Conservation (phyloP, 2,113 vertebrate genomes). For the Forbesichthys papilliferus region DNA sequence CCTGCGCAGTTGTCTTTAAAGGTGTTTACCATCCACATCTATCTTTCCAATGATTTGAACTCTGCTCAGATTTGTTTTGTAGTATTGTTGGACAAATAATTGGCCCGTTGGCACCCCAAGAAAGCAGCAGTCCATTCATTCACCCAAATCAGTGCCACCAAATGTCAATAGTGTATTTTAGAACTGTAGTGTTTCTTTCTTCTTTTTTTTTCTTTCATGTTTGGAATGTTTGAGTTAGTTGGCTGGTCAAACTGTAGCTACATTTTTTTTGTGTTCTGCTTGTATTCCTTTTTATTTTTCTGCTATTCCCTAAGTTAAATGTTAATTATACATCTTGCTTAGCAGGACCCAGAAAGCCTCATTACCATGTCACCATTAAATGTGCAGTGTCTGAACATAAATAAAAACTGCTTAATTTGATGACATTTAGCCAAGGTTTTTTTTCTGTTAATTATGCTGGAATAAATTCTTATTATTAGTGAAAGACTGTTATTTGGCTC, state of each 20-base stretch:
- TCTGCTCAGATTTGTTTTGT: no score
- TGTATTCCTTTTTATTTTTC: conserved; percentile 4
- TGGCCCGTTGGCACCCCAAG: not conserved
- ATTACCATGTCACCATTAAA: conserved; percentile 18
- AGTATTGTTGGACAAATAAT: not conserved
- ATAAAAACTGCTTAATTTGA: not conserved
- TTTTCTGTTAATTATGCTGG: conserved; percentile 46
- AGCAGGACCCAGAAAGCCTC: conserved; percentile 2
- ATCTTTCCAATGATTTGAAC: no score
- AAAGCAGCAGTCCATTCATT: conserved; percentile 13
- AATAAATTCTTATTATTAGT: conserved; percentile 49
- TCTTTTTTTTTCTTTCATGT: no score
- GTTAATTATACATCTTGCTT: not conserved
- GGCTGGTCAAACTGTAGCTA: not conserved
- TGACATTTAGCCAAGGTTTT: conserved; percentile 1
- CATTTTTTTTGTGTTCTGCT: conserved; percentile 10
- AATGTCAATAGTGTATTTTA: conserved; percentile 5
- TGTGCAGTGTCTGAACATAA: conserved; percentile 18
- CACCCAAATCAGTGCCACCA: conserved; percentile 29
- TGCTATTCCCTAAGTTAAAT: not conserved
- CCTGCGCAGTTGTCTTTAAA: no score
- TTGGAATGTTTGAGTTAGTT: not conserved
- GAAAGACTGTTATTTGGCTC: not conserved
- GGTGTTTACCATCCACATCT: no score
- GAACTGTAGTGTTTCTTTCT: not conserved